phyloP scores from a whole-genome alignment of 2,113 vertebrate species.

The Periophthalmodon schlosseri region DNA sequence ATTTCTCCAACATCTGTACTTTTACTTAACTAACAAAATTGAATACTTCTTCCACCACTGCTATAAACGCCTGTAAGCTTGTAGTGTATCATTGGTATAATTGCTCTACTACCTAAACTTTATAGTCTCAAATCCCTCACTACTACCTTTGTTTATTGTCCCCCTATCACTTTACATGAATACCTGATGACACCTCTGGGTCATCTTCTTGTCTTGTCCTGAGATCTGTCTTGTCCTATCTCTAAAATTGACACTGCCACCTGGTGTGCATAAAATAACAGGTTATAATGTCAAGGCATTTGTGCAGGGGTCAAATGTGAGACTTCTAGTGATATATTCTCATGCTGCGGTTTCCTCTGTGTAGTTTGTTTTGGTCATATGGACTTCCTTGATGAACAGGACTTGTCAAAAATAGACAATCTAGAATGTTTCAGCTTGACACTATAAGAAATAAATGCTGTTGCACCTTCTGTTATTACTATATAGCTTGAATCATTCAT shows the following conservation, averaged over 20 bases:
- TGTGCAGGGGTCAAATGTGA: constrained; percentile 27
- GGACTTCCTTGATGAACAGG: constrained; percentile 31
- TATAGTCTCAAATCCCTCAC: not conserved
- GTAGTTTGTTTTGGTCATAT: constrained; percentile 15
- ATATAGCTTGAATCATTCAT: not conserved
- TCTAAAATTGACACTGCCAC: not conserved
- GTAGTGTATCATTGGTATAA: not conserved
- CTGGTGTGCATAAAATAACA: constrained; percentile 19
- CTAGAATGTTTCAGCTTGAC: not conserved
- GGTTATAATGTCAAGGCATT: constrained; percentile 12
- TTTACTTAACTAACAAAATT: too few species aligned
- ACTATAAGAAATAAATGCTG: not conserved
- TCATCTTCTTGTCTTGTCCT: not conserved
- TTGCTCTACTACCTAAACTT: not conserved
- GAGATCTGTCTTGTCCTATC: not conserved
- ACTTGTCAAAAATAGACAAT: not conserved
- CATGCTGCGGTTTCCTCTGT: constrained; percentile 29
- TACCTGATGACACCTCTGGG: too few species aligned
- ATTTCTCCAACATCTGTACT: too few species aligned
- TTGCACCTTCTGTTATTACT: too few species aligned
- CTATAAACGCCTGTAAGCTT: too few species aligned
- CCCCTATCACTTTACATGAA: constrained; percentile 4
- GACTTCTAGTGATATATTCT: constrained; percentile 21
- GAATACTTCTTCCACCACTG: too few species aligned
- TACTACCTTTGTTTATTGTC: not conserved